Conservation (phyloP, 2,797 vertebrate species). For the Acanthiza pusilla region DNA sequence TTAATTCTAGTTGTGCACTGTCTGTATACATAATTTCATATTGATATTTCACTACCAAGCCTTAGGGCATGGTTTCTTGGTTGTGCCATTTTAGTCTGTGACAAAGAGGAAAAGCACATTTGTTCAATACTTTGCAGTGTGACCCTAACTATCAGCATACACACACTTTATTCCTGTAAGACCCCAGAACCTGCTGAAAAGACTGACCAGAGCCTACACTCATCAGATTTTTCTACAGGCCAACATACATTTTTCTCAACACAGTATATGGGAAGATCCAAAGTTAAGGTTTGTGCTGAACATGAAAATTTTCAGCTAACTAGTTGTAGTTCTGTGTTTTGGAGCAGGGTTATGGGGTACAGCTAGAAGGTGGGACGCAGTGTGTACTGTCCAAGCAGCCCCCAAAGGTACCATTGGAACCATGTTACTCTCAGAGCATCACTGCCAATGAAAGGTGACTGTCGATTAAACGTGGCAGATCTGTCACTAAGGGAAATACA, state of each 20-base stretch:
- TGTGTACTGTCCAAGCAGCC: neutral
- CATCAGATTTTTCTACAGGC: neutral
- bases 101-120: neutral
- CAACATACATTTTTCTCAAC: neutral
- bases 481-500: neutral
- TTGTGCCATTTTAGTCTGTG: neutral
- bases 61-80: neutral
- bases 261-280: neutral
- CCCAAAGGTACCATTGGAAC: neutral
- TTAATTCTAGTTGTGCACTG: neutral
- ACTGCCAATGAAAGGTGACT: neutral
- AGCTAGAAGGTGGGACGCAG: neutral
- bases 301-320: neutral
- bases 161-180: neutral
- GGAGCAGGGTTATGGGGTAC: neutral
- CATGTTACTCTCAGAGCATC: neutral
- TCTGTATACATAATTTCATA: neutral
- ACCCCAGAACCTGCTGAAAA: neutral
- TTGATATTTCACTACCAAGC: neutral
- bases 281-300: neutral
- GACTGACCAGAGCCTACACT: neutral
- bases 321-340: neutral
- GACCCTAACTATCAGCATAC: neutral
- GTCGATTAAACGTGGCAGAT: neutral
- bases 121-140: neutral